Evolutionary conservation across 1,140 invertebrate species (phyloP).

Genomic region (Phortica variegata): DNA sequence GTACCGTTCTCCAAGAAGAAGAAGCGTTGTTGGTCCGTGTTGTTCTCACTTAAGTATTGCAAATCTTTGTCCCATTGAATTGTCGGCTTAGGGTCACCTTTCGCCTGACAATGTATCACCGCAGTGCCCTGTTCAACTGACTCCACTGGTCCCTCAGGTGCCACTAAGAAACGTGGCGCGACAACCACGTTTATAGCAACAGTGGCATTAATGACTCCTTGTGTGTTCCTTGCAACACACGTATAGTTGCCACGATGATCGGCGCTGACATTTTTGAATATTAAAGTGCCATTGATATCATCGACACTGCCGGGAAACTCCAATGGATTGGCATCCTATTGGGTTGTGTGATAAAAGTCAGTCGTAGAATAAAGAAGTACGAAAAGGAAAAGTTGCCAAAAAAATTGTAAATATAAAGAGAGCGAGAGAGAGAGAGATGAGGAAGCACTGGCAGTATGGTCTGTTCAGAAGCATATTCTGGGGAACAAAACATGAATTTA

Average conservation of each 20-base stretch:
- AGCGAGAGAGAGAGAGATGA: not conserved
- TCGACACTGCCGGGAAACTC: conserved; percentile 70
- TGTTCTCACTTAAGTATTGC: conserved; percentile 59
- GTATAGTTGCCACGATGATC: conserved; percentile 80
- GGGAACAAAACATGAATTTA: too few species aligned
- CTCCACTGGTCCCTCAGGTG: conserved; percentile 75
- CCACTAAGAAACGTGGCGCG: conserved; percentile 74
- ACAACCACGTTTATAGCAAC: conserved; percentile 87
- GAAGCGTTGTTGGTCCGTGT: conserved; percentile 61
- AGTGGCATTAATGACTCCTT: conserved; percentile 81
- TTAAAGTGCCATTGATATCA: conserved; percentile 82
- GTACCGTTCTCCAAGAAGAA: conserved; percentile 80
- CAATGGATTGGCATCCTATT: conserved; percentile 61
- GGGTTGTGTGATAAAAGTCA: not conserved
- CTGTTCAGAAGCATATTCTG: conserved; percentile 33
- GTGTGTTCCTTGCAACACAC: conserved; percentile 75
- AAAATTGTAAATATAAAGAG: not conserved
- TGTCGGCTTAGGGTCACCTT: conserved; percentile 82
- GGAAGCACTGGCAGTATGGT: conserved; percentile 21
- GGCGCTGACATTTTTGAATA: conserved; percentile 75
- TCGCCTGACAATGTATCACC: conserved; percentile 80
- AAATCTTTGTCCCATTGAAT: conserved; percentile 91
- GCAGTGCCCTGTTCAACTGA: conserved; percentile 74
- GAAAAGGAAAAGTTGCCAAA: not conserved
- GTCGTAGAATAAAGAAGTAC: not conserved